phyloP scores from a whole-genome alignment of 2,888 invertebrate genomes.

The Nowickia ferox region DNA sequence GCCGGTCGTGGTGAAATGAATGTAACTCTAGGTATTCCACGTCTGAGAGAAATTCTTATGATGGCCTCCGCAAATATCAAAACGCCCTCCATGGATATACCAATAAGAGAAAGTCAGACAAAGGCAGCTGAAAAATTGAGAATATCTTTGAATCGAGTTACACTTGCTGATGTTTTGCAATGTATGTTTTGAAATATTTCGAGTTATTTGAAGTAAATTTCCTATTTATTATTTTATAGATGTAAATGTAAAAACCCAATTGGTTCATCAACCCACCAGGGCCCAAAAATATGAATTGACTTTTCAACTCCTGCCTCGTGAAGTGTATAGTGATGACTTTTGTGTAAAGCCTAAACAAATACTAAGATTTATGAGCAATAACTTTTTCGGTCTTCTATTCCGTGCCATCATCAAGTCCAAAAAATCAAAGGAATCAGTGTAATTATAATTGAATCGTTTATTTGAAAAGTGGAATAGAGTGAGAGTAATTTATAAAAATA shows the following conservation, averaged over 20 bases:
- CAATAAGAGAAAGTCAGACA: conserved; percentile 86
- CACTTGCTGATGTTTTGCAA: conserved; percentile 91
- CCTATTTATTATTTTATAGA: conserved; percentile 71
- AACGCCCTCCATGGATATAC: conserved; percentile 98
- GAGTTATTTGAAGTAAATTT: not conserved
- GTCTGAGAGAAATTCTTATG: conserved; percentile 98
- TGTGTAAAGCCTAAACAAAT: conserved; percentile 88
- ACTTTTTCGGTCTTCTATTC: conserved; percentile 89
- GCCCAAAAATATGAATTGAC: conserved; percentile 87
- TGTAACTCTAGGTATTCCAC: conserved; percentile 99
- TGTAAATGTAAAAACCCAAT: conserved; percentile 79
- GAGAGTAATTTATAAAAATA: not conserved
- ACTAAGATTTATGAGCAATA: conserved; percentile 89
- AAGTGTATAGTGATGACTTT: conserved; percentile 89
- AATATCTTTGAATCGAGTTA: conserved; percentile 90
- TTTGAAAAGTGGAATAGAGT: not conserved
- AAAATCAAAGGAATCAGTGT: conserved; percentile 83
- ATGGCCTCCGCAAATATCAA: conserved; percentile 95
- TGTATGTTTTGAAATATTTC: conserved; percentile 77
- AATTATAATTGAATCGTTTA: conserved; percentile 50
- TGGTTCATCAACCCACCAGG: conserved; percentile 85
- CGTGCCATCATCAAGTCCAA: conserved; percentile 85
- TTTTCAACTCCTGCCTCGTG: conserved; percentile 89
- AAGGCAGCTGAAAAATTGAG: conserved; percentile 88
- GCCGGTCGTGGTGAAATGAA: conserved; percentile 99